These are phyloP conservation scores for Acleris laterana DNA, from an alignment of 2,888 invertebrate genomes.

Conservation along the genomic window DNA sequence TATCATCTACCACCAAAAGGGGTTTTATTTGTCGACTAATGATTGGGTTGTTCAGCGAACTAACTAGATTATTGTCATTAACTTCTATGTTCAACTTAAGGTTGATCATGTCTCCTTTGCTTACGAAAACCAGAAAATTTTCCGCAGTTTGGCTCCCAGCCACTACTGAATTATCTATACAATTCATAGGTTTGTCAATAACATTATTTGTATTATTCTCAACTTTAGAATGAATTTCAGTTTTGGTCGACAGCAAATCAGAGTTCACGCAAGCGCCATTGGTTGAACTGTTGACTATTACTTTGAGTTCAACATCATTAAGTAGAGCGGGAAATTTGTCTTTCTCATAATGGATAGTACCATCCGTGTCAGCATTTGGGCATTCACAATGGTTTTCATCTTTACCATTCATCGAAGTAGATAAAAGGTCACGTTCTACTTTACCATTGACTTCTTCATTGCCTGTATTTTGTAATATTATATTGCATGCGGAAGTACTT, in stretches of 20 bases:
- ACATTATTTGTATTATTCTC: not conserved
- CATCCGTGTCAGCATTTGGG: not conserved
- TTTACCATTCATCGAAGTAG: not conserved
- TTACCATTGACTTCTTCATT: not conserved
- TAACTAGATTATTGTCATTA: constrained; percentile 40
- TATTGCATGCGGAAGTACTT: not conserved
- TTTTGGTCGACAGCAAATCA: not conserved
- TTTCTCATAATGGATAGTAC: not conserved
- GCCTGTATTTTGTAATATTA: not conserved
- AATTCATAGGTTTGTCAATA: not conserved
- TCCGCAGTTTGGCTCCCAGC: constrained; percentile 34
- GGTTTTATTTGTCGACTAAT: constrained; percentile 27
- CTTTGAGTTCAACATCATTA: not conserved
- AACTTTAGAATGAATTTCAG: not conserved
- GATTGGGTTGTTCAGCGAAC: constrained; percentile 12
- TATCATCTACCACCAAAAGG: constrained; percentile 40
- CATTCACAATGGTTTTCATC: not conserved
- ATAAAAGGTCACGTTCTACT: not conserved
- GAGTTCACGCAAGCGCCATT: not conserved
- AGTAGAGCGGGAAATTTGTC: not conserved
- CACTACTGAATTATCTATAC: not conserved
- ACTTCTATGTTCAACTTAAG: constrained; percentile 62
- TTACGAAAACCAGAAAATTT: constrained; percentile 46
- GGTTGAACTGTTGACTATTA: not conserved
- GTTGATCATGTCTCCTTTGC: constrained; percentile 55